A percentile compares a stretch with the other conserved stretches of the same genome.
These are phyloP conservation scores for Oscheius onirici DNA, from an alignment of 2,888 invertebrate species.

Conservation along the genomic window DNA sequence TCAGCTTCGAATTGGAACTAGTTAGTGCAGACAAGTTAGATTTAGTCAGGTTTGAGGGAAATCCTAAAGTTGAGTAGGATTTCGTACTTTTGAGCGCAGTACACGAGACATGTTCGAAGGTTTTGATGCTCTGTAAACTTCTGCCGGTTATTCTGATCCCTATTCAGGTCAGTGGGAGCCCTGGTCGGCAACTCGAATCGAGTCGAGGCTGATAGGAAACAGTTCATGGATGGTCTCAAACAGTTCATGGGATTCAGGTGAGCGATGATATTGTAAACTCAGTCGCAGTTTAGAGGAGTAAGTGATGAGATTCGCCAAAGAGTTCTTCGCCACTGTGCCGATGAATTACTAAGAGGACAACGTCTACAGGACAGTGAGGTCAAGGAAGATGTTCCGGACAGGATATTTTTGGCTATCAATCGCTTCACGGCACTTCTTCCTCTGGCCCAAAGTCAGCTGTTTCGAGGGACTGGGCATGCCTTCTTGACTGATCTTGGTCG, in stretches of 20 bases:
- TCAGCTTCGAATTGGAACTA: too few relatives aligned
- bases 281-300: conserved; percentile 28
- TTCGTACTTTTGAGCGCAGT: too few relatives aligned
- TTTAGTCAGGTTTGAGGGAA: too few relatives aligned
- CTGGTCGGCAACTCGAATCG: conserved; percentile 47
- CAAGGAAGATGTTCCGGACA: conserved; percentile 39
- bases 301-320: conserved; percentile 34
- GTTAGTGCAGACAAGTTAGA: too few relatives aligned
- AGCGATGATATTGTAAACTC: not conserved
- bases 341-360: conserved; percentile 42
- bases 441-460: conserved; percentile 8
- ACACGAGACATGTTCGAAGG: too few relatives aligned
- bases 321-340: conserved; percentile 46
- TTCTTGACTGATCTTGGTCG: conserved; percentile 17
- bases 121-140: too few relatives aligned
- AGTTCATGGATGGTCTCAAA: conserved; percentile 52
- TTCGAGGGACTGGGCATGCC: conserved; percentile 14
- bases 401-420: conserved; percentile 39
- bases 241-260: conserved; percentile 56
- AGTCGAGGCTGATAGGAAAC: conserved; percentile 44
- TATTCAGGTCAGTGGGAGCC: conserved; percentile 49
- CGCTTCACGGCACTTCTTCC: conserved; percentile 37
- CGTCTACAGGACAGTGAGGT: conserved; percentile 45
- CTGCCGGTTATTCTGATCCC: too few relatives aligned
- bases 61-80: too few relatives aligned